Base-by-base conservation (phyloP, 2,888 invertebrate species). In the Dolomedes plantarius region DNA sequence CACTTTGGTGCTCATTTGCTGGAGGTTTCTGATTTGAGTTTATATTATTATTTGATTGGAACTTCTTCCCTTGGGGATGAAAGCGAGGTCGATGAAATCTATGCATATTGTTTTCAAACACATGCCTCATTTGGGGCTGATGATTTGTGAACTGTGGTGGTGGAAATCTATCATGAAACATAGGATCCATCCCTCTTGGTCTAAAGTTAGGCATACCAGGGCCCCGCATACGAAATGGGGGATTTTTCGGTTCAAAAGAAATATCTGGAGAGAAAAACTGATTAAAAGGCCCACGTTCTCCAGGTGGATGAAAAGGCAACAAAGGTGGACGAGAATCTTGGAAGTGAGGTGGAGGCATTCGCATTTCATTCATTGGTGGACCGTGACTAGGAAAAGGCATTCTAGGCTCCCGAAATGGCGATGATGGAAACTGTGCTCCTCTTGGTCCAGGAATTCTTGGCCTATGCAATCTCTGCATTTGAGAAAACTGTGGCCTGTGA, bases 261-360 rank as follows among this genome's bases (percentile, higher is more conserved):
- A 6, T 16, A 16, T 69, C 41, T 28, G 41, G 69, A 1, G 39
- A 27, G 0, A 28, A 28, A n/a, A 83, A 72, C 5, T 23, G 82
- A 29, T 82, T 82, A 19, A 75, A 82, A 13, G 46, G 83, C 13
- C 32, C 23, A 28, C 62, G 28, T 13, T 78, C 83, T 13, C 68
- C 39, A 39, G 31, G 46, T n/a, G 62, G 46, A 31, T 9, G 29
- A 41, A 72, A 76, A 13, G 64, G 65, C n/a, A 85, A 1, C 0
- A 77, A 19, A 16, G 83, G 77, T 41, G 77, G 65, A 16, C 76
- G 75, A 23, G 69, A 39, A 0, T 76, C 71, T 9, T 83, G 71
- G 28, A 76, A 56, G 23, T 23, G 23, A 56, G 19, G 56, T 19
- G 39, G 64, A 16, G 72, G 76, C 16, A 67, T 28, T 1, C 46